A percentile compares a stretch with the other conserved stretches of the same genome.
phyloP scores from a whole-genome alignment of 2,888 invertebrate species.

The Pammene fasciana region DNA sequence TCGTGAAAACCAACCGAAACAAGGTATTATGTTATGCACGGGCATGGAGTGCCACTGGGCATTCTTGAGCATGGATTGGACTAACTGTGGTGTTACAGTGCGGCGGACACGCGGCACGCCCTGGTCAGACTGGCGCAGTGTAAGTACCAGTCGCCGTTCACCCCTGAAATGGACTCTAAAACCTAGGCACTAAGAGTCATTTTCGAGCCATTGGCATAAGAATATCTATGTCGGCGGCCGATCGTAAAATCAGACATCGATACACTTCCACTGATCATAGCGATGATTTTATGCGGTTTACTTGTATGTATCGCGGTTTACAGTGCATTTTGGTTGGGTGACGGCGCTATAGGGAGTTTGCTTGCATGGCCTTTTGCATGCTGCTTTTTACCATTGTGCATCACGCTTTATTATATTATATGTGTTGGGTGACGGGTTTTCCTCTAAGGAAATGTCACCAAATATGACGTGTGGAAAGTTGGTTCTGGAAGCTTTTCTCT shows the following conservation, averaged over 20 bases:
- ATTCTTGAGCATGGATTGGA: constrained; percentile 44
- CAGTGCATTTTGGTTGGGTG: constrained; percentile 6
- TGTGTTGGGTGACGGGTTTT: constrained; percentile 21
- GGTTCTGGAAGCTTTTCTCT: constrained; percentile 20
- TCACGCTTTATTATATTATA: constrained; percentile 43
- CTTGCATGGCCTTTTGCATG: constrained; percentile 49
- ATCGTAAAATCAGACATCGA: no score
- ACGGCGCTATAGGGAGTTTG: constrained; percentile 12
- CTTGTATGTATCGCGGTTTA: background rate
- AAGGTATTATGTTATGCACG: constrained; percentile 6
- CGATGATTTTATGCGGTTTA: background rate
- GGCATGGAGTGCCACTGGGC: constrained; percentile 5
- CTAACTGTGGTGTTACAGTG: constrained; percentile 57
- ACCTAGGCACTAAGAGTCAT: background rate
- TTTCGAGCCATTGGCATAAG: background rate
- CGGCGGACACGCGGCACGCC: constrained; percentile 91
- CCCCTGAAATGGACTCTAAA: constrained; percentile 4
- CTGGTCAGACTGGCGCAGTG: constrained; percentile 94
- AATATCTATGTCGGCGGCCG: no score
- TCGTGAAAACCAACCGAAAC: constrained; percentile 31
- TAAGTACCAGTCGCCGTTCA: constrained; percentile 85
- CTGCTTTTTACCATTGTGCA: constrained; percentile 46
- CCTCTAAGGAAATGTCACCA: constrained; percentile 16
- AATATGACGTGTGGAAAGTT: constrained; percentile 19
- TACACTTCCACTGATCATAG: no score